Base-by-base conservation (phyloP, 2,113 vertebrate genomes). In the Sebastes fasciatus region DNA sequence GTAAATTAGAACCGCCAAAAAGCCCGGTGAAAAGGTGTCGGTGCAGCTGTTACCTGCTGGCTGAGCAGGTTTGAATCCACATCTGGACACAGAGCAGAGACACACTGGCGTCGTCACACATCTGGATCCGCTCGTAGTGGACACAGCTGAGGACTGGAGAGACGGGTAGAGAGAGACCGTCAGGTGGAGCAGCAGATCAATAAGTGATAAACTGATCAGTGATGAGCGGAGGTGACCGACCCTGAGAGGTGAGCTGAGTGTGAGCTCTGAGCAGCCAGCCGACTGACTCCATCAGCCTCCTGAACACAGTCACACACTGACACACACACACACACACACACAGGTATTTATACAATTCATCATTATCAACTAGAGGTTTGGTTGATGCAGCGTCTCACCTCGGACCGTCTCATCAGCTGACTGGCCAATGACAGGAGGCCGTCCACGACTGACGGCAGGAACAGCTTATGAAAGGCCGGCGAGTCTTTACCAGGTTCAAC, bases 81-180 rank as follows among this genome's bases (percentile, higher is more conserved):
- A 98, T 79, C 84, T 94, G 96, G 93, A 99, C 90, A 64, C 95
- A 94, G 51, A 90, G 84, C 81, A 94, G 77, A 81, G 94, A 94
- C 80, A 96, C 95, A 43, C 96, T 90, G 78, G 95, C 93, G 49
- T 97, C 95, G 66, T 99, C 98, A 68, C 94, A 95, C 92, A 97
- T 95, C 85, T 98, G 93, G 85, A 98, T 88, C 67, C 94, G 94
- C 80, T 97, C 95, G 64, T 98, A 98, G 85, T 96, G 94, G 83
- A 94, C 92, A 17, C 96, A 98, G 85, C 95, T 95, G 77, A 99
- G 93, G 14, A 98, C 98, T 99, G 92, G 3, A 71, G 7, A 45
- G 13, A 21, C 2, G 21, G 43, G 3, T 5, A 5, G n/a, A 46
- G 23, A 60, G 58, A 23, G 14, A 10, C 10, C 48, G 19, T 19